phyloP scores from a whole-genome alignment of 2,888 invertebrate genomes.

The Acrobasis suavella region DNA sequence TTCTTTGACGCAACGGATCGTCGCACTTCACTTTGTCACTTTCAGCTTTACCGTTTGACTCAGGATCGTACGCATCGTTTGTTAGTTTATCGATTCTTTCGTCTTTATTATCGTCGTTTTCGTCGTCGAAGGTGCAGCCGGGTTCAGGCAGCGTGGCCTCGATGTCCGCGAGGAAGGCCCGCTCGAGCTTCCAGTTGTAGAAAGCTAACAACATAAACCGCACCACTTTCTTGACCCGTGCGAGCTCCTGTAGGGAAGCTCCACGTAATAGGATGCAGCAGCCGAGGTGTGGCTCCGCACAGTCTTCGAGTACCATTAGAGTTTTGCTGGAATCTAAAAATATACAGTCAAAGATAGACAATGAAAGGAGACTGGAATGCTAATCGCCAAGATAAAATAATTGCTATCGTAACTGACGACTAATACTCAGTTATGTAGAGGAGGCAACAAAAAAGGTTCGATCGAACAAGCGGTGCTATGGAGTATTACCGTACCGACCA shows the following conservation, averaged over 20 bases:
- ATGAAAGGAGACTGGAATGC: too few species aligned
- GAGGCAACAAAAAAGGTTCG: too few species aligned
- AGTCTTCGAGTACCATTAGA: constrained; percentile 96
- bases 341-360: too few species aligned
- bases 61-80: constrained; percentile 33
- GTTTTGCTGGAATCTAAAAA: constrained; percentile 87
- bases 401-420: too few species aligned
- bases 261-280: constrained; percentile 95
- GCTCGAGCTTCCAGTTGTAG: constrained; percentile 96
- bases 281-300: constrained; percentile 90
- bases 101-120: constrained; percentile 40
- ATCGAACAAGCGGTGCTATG: too few species aligned
- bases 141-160: constrained; percentile 78
- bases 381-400: too few species aligned
- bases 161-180: constrained; percentile 95
- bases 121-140: constrained; percentile 66
- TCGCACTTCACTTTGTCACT: constrained; percentile 26
- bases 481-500: too few species aligned
- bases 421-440: too few species aligned
- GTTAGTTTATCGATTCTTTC: constrained; percentile 31
- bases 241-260: constrained; percentile 86
- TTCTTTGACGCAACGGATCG: constrained; percentile 54
- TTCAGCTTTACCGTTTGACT: neutral
- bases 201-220: constrained; percentile 91
- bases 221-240: constrained; percentile 91